phyloP scores from a whole-genome alignment of 2,113 vertebrate genomes.

The Xiphophorus couchianus region DNA sequence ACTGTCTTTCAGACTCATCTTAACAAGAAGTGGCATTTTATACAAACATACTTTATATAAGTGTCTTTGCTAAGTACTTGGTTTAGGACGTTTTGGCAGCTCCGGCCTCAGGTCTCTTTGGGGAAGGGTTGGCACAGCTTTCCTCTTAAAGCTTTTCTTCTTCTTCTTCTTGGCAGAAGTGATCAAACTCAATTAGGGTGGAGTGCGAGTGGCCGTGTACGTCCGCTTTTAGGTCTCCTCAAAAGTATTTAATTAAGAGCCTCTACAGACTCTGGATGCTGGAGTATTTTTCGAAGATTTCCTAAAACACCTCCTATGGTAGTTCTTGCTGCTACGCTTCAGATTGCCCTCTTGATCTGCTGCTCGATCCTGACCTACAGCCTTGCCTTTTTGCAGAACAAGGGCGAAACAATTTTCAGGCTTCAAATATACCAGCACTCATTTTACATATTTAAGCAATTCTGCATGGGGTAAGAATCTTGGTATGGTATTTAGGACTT shows the following conservation, averaged over 20 bases:
- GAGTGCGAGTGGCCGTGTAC: no score
- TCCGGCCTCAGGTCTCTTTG: neutral
- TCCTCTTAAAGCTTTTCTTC: neutral
- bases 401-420: neutral
- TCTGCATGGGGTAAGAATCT: neutral
- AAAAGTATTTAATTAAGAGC: neutral
- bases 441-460: neutral
- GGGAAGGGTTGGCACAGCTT: neutral
- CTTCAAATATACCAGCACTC: neutral
- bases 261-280: neutral
- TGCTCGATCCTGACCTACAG: neutral
- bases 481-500: neutral
- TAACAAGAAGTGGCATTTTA: neutral
- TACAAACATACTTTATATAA: neutral
- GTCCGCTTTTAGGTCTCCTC: neutral
- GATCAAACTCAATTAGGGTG: neutral
- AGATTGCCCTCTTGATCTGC: neutral
- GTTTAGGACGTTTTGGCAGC: neutral
- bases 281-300: neutral
- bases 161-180: slow-evolving; percentile 7
- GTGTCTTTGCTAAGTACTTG: neutral
- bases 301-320: neutral
- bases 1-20: neutral
- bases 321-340: neutral
- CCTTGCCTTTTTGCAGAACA: neutral